phyloP scores from a whole-genome alignment of 2,113 vertebrate species.

The Brienomyrus brachyistius region DNA sequence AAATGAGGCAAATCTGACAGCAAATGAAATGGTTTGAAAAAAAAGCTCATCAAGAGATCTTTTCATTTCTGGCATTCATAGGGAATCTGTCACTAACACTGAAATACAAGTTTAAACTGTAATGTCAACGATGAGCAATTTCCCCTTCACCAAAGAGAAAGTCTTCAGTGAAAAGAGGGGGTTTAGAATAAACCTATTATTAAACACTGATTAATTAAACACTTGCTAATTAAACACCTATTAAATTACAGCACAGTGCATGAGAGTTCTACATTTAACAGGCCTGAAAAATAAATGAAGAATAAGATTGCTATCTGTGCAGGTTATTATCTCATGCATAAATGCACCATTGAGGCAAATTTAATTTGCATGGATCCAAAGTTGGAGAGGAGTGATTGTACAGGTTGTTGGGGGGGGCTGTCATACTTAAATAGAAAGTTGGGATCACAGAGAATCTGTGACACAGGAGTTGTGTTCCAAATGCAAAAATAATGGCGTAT shows the following conservation, averaged over 20 bases:
- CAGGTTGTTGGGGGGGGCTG: neutral
- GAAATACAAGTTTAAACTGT: constrained; percentile 9
- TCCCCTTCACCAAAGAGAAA: neutral
- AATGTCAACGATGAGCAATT: constrained; percentile 12
- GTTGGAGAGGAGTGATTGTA: neutral
- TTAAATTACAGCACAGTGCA: constrained; percentile 29
- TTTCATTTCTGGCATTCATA: constrained; percentile 14
- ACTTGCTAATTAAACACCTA: constrained; percentile 19
- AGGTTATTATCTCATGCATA: constrained; percentile 16
- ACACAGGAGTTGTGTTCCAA: neutral
- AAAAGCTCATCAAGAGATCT: neutral
- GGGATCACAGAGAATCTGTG: neutral
- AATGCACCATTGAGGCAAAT: constrained; percentile 12
- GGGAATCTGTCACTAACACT: neutral
- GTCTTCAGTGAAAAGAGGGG: neutral
- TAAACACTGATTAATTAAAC: constrained; percentile 21
- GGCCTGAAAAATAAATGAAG: constrained; percentile 37
- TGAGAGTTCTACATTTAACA: constrained; percentile 40
- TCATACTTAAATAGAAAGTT: neutral
- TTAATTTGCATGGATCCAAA: neutral
- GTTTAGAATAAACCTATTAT: constrained; percentile 17
- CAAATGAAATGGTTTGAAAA: constrained; percentile 10
- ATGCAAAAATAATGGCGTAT: neutral
- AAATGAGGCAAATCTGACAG: neutral
- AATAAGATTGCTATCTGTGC: constrained; percentile 36